Evolutionary conservation across 2,113 vertebrate species (phyloP).

Genomic region (Podiceps cristatus): DNA sequence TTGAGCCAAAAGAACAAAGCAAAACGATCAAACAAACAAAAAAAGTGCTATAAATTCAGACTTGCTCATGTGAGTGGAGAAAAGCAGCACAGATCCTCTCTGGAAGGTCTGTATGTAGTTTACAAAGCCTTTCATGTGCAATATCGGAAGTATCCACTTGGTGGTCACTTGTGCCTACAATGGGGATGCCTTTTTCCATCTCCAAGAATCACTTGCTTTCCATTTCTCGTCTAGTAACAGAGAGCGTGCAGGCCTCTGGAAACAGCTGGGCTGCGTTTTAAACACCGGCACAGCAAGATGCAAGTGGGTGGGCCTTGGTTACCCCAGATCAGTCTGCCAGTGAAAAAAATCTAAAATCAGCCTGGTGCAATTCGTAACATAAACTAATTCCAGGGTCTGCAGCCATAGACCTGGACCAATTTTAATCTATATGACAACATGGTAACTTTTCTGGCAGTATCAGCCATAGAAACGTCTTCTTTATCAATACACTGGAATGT

Average conservation of each 20-base stretch:
- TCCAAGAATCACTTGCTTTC: neutral
- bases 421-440: neutral
- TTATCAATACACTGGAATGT: neutral
- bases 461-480: neutral
- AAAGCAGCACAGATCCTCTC: neutral
- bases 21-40: neutral
- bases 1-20: neutral
- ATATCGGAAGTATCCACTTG: neutral
- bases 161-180: constrained; percentile 13
- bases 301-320: neutral
- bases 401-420: neutral
- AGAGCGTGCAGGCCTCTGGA: neutral
- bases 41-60: neutral
- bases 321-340: neutral
- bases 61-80: neutral
- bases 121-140: neutral
- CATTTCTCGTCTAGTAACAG: neutral
- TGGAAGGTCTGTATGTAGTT: neutral
- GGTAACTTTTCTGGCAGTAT: neutral
- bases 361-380: neutral
- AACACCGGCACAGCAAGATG: neutral
- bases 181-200: neutral
- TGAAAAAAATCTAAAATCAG: neutral
- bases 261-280: neutral
- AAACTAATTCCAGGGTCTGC: neutral